phyloP scores from a whole-genome alignment of 2,113 vertebrate genomes.

The Talpa occidentalis region DNA sequence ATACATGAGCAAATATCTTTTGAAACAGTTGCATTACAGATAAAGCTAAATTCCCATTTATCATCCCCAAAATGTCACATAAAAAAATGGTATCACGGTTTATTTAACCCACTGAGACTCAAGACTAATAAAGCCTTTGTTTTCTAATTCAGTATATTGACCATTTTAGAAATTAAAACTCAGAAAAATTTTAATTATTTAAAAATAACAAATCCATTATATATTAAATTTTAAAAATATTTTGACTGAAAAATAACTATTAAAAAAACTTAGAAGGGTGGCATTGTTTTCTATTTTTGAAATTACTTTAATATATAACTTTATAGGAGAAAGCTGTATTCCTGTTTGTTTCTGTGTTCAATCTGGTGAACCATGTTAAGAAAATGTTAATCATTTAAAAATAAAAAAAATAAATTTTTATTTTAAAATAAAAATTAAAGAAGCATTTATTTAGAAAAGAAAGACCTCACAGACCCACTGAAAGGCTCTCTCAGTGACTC shows the following conservation, averaged over 20 bases:
- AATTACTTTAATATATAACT: background rate
- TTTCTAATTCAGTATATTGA: slow-evolving; percentile 39
- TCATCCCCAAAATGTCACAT: background rate
- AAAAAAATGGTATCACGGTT: slow-evolving; percentile 7
- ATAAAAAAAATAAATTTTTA: too few species aligned
- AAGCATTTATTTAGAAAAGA: slow-evolving; percentile 22
- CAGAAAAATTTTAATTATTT: background rate
- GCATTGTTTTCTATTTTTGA: slow-evolving; percentile 7
- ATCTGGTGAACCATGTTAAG: background rate
- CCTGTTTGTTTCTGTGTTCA: slow-evolving; percentile 2
- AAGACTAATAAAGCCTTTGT: slow-evolving; percentile 25
- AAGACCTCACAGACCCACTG: background rate
- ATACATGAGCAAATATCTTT: slow-evolving; percentile 31
- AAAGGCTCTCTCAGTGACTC: background rate
- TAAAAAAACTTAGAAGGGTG: background rate
- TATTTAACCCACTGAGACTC: background rate
- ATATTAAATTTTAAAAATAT: background rate
- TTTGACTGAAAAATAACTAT: slow-evolving; percentile 1
- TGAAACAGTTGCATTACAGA: slow-evolving; percentile 24
- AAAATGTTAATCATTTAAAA: background rate
- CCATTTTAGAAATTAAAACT: slow-evolving; percentile 52
- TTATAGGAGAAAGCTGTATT: background rate
- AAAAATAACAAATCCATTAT: background rate
- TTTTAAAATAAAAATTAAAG: too few species aligned
- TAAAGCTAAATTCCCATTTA: slow-evolving; percentile 20